Percentiles rank a stretch among this genome's conserved stretches.
phyloP scores from a whole-genome alignment of 2,797 vertebrate species.

The Myotis pilosus region DNA sequence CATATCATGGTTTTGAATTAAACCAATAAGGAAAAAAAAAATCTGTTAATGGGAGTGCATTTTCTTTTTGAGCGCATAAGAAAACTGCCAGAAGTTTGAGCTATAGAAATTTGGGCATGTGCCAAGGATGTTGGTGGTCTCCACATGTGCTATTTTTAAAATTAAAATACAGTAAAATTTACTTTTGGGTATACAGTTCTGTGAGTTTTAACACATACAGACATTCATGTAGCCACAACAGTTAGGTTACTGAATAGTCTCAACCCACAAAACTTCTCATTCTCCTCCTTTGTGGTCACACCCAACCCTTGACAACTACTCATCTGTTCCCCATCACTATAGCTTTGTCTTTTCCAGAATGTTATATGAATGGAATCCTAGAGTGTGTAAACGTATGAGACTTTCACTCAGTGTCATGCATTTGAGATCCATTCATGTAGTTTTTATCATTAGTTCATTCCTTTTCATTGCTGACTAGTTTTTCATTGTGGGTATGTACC shows the following conservation, averaged over 20 bases:
- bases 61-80: constrained; percentile 31
- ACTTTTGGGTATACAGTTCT: not conserved
- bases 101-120: not conserved
- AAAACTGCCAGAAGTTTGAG: not conserved
- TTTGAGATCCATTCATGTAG: not conserved
- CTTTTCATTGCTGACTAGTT: not conserved
- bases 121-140: constrained; percentile 12
- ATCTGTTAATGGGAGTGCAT: not conserved
- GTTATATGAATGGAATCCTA: not conserved
- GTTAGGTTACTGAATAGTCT: not conserved
- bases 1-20: not conserved
- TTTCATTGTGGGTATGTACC: not conserved
- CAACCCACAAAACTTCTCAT: not conserved
- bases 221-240: not conserved
- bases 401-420: not conserved
- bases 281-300: not conserved
- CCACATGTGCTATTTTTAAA: not conserved
- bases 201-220: not conserved
- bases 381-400: not conserved
- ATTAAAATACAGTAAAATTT: not conserved
- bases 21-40: not conserved
- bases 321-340: not conserved
- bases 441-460: not conserved
- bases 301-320: not conserved
- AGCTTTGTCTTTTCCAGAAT: not conserved